Evolutionary conservation across 1,140 invertebrate species (phyloP).

Genomic region (Oncopeltus fasciatus): DNA sequence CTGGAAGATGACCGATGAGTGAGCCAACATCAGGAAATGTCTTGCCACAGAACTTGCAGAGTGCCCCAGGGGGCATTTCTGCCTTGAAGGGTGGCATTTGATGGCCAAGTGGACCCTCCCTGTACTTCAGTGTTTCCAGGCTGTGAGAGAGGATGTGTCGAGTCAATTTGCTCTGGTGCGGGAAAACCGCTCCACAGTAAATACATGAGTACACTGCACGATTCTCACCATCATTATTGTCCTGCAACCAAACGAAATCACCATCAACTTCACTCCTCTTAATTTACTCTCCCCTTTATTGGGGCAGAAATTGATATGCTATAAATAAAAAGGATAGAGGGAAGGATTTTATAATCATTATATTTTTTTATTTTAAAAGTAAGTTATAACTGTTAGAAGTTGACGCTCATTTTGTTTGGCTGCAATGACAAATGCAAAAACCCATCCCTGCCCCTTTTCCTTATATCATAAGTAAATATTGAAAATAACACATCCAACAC

Average conservation of each 20-base stretch:
- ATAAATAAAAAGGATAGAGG: background rate
- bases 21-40: slow-evolving; percentile 76
- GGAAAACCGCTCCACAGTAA: slow-evolving; percentile 73
- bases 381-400: slow-evolving; percentile 49
- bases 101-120: slow-evolving; percentile 41
- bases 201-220: slow-evolving; percentile 42
- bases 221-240: slow-evolving; percentile 47
- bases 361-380: slow-evolving; percentile 8
- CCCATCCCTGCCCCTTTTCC: background rate
- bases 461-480: background rate
- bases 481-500: slow-evolving; percentile 16
- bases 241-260: slow-evolving; percentile 78
- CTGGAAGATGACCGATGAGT: slow-evolving; percentile 68
- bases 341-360: background rate
- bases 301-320: slow-evolving; percentile 20
- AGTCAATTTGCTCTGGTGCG: slow-evolving; percentile 76
- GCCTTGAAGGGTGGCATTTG: slow-evolving; percentile 33
- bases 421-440: slow-evolving; percentile 19
- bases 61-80: slow-evolving; percentile 43
- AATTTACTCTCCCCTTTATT: slow-evolving; percentile 4
- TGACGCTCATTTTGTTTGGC: slow-evolving; percentile 88
- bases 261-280: slow-evolving; percentile 68
- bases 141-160: slow-evolving; percentile 74
- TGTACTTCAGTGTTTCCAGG: slow-evolving; percentile 69
- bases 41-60: slow-evolving; percentile 81